Conservation (phyloP, 2,888 invertebrate genomes). For the Steinernema scapterisci region DNA sequence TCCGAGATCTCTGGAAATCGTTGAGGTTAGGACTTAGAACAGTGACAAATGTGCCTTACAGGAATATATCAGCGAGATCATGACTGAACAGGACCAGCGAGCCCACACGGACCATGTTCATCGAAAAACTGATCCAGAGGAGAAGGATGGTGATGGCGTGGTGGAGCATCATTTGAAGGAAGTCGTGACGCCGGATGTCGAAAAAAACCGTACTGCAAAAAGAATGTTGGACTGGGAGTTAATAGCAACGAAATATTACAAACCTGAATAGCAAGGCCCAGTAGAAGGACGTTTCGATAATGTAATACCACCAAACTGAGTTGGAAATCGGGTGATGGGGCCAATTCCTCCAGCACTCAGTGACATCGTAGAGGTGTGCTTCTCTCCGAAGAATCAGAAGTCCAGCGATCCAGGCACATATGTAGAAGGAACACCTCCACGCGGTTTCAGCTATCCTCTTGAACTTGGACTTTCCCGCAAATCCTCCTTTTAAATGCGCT, state of each 20-base stretch:
- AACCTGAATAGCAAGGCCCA: conserved; percentile 79
- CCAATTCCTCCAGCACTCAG: conserved; percentile 63
- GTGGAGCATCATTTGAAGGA: conserved; percentile 76
- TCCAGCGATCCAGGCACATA: conserved; percentile 51
- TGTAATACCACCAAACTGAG: conserved; percentile 77
- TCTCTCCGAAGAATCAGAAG: conserved; percentile 52
- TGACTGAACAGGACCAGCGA: conserved; percentile 77
- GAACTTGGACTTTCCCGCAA: conserved; percentile 47
- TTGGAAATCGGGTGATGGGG: conserved; percentile 74
- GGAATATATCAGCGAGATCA: conserved; percentile 71
- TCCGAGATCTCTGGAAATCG: conserved; percentile 57
- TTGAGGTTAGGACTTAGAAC: neutral
- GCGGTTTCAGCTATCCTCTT: conserved; percentile 64
- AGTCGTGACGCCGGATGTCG: conserved; percentile 77
- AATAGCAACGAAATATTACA: too few species aligned
- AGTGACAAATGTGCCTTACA: conserved; percentile 66
- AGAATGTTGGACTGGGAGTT: too few species aligned
- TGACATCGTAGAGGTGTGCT: conserved; percentile 56
- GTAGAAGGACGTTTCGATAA: conserved; percentile 90
- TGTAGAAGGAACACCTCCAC: conserved; percentile 60
- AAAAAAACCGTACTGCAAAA: conserved; percentile 68
- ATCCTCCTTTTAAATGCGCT: conserved; percentile 33
- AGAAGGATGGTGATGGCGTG: conserved; percentile 89
- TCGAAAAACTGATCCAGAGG: conserved; percentile 90
- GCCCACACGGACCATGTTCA: conserved; percentile 87